Conservation (phyloP, 2,888 invertebrate species). For the Miltochrista miniata region DNA sequence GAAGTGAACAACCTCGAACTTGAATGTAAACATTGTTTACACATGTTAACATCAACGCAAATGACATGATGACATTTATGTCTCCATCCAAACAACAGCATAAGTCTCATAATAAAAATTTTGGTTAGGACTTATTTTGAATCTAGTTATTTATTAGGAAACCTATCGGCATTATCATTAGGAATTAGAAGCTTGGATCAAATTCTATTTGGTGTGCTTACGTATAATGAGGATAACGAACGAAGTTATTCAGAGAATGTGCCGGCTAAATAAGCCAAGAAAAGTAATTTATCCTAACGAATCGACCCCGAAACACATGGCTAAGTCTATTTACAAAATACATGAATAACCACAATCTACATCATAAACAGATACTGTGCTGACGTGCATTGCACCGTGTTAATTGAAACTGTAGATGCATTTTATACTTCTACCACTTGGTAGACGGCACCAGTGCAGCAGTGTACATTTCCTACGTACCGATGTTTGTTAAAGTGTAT, state of each 20-base stretch:
- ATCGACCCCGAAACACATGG: constrained; percentile 37
- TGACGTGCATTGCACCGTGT: constrained; percentile 24
- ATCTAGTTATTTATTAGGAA: too few relatives aligned
- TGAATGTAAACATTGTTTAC: constrained; percentile 61
- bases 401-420: constrained; percentile 20
- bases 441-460: neutral
- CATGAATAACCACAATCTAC: constrained; percentile 38
- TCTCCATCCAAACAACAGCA: too few relatives aligned
- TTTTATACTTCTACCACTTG: neutral
- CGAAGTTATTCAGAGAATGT: constrained; percentile 62
- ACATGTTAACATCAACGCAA: constrained; percentile 67
- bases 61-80: constrained; percentile 2
- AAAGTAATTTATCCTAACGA: constrained; percentile 57
- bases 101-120: too few relatives aligned
- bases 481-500: constrained; percentile 14
- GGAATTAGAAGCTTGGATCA: too few relatives aligned
- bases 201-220: too few relatives aligned
- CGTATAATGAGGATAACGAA: constrained; percentile 52
- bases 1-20: constrained; percentile 76
- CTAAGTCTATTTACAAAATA: constrained; percentile 32
- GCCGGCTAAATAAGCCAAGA: constrained; percentile 52
- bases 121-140: too few relatives aligned
- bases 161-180: too few relatives aligned
- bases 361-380: constrained; percentile 26
- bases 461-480: neutral